A percentile compares a stretch with the other conserved stretches of the same genome.
Conservation (phyloP, 2,797 vertebrate genomes). For the Pangasius mekongensis region DNA sequence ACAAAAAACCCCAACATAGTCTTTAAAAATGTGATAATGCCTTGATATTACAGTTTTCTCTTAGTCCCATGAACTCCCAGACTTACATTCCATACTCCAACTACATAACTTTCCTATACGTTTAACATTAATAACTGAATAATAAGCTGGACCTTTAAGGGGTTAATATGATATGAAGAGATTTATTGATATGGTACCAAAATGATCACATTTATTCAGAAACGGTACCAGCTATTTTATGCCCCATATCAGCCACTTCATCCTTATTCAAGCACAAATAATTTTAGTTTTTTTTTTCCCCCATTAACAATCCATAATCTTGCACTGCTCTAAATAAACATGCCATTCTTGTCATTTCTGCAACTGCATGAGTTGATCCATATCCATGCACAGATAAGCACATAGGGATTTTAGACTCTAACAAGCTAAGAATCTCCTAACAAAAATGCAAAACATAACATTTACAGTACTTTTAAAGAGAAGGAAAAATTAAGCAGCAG, state of each 20-base stretch:
- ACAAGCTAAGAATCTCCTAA: neutral
- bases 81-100: neutral
- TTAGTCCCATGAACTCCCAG: neutral
- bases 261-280: neutral
- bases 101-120: neutral
- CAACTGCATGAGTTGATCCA: neutral
- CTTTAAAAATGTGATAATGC: neutral
- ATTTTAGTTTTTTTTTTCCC: neutral
- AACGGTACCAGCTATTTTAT: neutral
- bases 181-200: neutral
- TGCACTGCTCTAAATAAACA: neutral
- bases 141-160: neutral
- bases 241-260: neutral
- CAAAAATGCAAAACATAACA: neutral
- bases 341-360: neutral
- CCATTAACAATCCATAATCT: constrained; percentile 4
- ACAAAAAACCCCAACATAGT: neutral
- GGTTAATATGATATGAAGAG: neutral
- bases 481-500: constrained; percentile 6
- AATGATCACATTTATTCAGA: neutral
- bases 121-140: neutral
- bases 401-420: neutral
- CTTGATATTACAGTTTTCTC: neutral
- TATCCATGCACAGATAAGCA: constrained; percentile 6
- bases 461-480: neutral